Evolutionary conservation across 1,140 invertebrate species (phyloP), one percentile per base, ranked within the genome.

Genomic region (Bombus waltoni): DNA sequence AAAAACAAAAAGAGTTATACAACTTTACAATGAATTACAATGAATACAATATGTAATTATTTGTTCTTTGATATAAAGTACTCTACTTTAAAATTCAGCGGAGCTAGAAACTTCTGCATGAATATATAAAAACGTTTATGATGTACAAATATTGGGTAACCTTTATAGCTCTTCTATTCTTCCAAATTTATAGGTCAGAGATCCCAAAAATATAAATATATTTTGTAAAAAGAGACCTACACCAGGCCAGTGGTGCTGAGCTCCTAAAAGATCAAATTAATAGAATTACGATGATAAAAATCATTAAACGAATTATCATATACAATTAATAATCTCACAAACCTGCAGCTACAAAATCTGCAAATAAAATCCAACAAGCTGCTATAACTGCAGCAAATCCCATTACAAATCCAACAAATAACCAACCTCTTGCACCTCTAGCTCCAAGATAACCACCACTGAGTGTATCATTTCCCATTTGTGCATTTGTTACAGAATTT

Each of bases 361-460:
- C 98, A 96, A 99, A 99, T 83, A 99, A 96, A 88, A 99, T 98
- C 99, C 99, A 99, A 91, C 98, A 97, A 22, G 99, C 97, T 40
- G 98, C 99, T 93, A 99, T 99, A 18, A 99, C 97, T 6, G 98
- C 97, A 2, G 98, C 98, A 95, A 99, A 99, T 79, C 98, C 98
- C 90, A 99, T 96, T 1, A 99, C 97, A 95, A 99, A 99, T 9
- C 99, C 99, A 73, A 99, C 95, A 93, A 99, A 99, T 0, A 99
- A 95, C 98, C 99, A 99, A n/a, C 98, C 96, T 84, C 98, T 96
- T 28, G 98, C 98, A 73, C 98, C 98, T 94, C 97, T 96, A 3
- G 98, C 97, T 22, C 98, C 99, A 81, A 99, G 95, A 93, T 98
- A 98, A 1, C 98, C 98, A 38, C 97, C 98, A 32, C 97, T 97